Evolutionary conservation across 2,797 vertebrate species (phyloP).

Genomic region (Sebastes steindachneri): DNA sequence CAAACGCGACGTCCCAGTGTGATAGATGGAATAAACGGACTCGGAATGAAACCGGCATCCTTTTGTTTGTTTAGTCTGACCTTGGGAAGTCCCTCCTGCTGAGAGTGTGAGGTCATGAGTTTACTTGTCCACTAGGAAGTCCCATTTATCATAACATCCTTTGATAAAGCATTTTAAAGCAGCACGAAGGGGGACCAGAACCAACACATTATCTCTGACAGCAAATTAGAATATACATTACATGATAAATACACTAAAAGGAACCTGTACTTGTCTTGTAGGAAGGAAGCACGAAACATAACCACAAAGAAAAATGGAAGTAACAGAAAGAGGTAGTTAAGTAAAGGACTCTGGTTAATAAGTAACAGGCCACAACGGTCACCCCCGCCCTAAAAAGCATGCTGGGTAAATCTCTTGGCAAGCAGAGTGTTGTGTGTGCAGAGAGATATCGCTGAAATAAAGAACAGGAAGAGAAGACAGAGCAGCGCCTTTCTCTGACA

Average conservation of each 20-base stretch:
- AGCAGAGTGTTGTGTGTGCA: neutral
- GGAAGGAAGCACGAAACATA: neutral
- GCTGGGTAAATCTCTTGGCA: conserved; percentile 69
- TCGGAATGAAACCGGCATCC: conserved; percentile 51
- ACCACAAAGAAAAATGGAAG: neutral
- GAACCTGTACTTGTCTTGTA: neutral
- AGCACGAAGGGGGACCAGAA: neutral
- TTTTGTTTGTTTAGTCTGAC: conserved; percentile 65
- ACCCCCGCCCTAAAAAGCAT: conserved; percentile 59
- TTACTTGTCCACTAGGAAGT: conserved; percentile 55
- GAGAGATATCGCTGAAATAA: conserved; percentile 38
- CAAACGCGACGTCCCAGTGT: conserved; percentile 17
- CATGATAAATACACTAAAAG: neutral
- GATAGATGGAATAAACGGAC: conserved; percentile 73
- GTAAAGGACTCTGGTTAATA: conserved; percentile 78
- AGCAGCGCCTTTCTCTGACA: neutral
- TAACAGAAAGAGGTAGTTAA: conserved; percentile 51
- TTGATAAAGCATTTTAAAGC: conserved; percentile 36
- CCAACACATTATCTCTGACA: neutral
- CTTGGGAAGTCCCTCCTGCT: conserved; percentile 58
- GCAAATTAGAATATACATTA: neutral
- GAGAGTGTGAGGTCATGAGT: conserved; percentile 57
- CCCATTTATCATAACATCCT: conserved; percentile 60
- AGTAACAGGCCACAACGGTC: conserved; percentile 80
- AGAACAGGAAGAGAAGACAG: conserved; percentile 58